phyloP scores from a whole-genome alignment of 2,888 invertebrate species.

The Drosophila multiciliata region DNA sequence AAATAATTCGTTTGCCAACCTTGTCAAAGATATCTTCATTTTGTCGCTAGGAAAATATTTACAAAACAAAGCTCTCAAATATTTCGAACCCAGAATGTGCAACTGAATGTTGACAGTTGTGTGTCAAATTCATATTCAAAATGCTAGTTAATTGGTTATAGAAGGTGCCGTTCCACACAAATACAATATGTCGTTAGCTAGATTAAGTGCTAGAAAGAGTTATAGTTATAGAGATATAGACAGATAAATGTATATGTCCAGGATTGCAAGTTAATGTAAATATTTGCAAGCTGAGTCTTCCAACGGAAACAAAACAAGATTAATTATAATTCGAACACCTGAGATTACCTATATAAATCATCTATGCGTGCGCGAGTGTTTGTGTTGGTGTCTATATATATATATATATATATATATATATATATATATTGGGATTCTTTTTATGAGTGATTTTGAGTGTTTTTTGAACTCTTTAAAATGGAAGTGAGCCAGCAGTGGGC shows the following conservation, averaged over 20 bases:
- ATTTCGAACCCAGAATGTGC: conserved; percentile 44
- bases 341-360: conserved; percentile 56
- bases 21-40: conserved; percentile 55
- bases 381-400: neutral
- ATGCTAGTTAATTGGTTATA: conserved; percentile 37
- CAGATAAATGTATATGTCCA: conserved; percentile 8
- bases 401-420: neutral
- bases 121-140: conserved; percentile 22
- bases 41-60: conserved; percentile 66
- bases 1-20: conserved; percentile 45
- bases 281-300: conserved; percentile 8
- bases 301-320: conserved; percentile 25
- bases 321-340: conserved; percentile 70
- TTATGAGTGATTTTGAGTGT: neutral
- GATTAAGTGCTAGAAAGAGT: conserved; percentile 17
- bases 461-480: conserved; percentile 2
- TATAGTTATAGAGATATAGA: conserved; percentile 12
- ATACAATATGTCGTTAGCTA: conserved; percentile 10
- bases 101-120: conserved; percentile 49
- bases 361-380: conserved; percentile 9
- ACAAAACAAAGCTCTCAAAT: conserved; percentile 67
- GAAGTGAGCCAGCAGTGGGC: conserved; percentile 9
- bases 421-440: neutral
- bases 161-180: conserved; percentile 18
- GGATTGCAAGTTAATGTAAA: conserved; percentile 16